Base-by-base conservation (phyloP, 2,113 vertebrate species). In the Antigone vipio region DNA sequence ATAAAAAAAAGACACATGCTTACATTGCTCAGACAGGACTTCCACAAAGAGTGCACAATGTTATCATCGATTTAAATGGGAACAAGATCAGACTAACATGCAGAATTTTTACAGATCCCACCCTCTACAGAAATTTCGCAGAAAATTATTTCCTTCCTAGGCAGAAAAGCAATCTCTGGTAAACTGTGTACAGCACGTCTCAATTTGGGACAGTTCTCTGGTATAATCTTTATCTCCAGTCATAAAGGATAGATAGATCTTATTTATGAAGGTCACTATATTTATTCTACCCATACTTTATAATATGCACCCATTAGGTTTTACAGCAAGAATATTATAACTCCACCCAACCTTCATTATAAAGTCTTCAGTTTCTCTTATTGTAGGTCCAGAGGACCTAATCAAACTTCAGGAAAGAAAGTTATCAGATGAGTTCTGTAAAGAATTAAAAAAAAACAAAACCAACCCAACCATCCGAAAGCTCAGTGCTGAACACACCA, bases 401-500 rank as follows among this genome's bases (percentile, higher is more conserved):
- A 95, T 92, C 95, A 97, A 96, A 94, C 80, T 81, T 60, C 69
- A 92, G 95, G 95, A 85, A 97, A 87, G 76, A 97, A 96, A 97
- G 93, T 93, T 92, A 97, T 96, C 94, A 95, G 94, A 95, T 97
- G 15, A 91, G 73, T 96, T 97, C 87, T 95, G 79, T 92, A 95
- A 97, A 97, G 82, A 95, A 79, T 73, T 87, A 52, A 14, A 85
- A 92, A 56, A 14, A 85, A 92, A 93, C 38, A 9, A 87, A 89
- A 1, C 0, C 30, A 44, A 44, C 19, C 56, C 69, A 96, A 98
- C 86, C 84, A 97, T 97, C 91, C 96, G 90, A 98, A 97, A 95
- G 38, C 88, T 98, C 91, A 75, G 88, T 97, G 97, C 94, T 95
- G 95, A 98, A 98, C 92, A 97, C 76, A 93, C 84, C 96, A 98